Percentiles rank a stretch among this genome's conserved stretches.
Evolutionary conservation across 2,888 invertebrate genomes (phyloP).

Genomic region (Phyllotreta striolata): DNA sequence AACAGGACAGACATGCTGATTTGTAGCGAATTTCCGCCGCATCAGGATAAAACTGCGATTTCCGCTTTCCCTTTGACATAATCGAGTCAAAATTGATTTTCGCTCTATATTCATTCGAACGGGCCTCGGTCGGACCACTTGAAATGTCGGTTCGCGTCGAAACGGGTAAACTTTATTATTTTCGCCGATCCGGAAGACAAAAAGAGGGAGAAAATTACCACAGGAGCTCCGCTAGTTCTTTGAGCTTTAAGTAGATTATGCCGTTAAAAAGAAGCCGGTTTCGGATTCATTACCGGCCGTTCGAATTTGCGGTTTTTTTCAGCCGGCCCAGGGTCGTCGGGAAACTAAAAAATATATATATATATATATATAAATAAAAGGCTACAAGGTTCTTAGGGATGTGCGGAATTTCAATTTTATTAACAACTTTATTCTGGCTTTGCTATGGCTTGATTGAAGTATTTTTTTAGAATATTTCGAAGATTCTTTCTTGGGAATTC

Average conservation of each 20-base stretch:
- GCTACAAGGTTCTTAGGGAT: too few relatives aligned
- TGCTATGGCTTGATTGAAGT: too few relatives aligned
- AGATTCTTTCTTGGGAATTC: too few relatives aligned
- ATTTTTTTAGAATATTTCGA: too few relatives aligned
- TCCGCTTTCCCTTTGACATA: slow-evolving; percentile 2
- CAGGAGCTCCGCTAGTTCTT: slow-evolving; percentile 14
- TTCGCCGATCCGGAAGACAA: neutral
- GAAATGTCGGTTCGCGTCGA: slow-evolving; percentile 9
- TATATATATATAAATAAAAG: too few relatives aligned
- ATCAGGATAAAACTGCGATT: slow-evolving; percentile 9
- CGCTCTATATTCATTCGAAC: slow-evolving; percentile 15
- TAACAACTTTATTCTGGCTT: too few relatives aligned
- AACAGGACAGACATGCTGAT: neutral
- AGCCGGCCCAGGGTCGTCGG: neutral
- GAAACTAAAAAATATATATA: neutral
- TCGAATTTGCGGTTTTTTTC: slow-evolving; percentile 8
- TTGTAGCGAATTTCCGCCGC: too few relatives aligned
- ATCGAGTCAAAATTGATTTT: slow-evolving; percentile 16
- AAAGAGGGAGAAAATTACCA: slow-evolving; percentile 16
- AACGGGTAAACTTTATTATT: slow-evolving; percentile 11
- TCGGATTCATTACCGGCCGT: slow-evolving; percentile 2
- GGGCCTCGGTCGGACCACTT: slow-evolving; percentile 9
- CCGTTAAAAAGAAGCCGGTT: slow-evolving; percentile 15
- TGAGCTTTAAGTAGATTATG: slow-evolving; percentile 15
- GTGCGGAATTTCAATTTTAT: too few relatives aligned